phyloP scores from a whole-genome alignment of 2,888 invertebrate species.

The Sicus ferrugineus region DNA sequence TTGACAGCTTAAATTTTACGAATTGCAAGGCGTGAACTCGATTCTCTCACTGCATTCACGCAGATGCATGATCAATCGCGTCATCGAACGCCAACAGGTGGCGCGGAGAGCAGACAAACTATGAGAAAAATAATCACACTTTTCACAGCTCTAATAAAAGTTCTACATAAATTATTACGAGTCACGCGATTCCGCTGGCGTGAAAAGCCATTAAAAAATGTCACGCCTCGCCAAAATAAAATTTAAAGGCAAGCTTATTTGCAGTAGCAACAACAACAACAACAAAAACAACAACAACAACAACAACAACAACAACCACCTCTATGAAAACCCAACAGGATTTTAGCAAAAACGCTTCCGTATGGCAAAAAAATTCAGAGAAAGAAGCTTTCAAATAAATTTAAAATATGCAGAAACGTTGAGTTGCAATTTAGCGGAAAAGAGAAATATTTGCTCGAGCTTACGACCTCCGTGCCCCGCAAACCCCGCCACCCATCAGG shows the following conservation, averaged over 20 bases:
- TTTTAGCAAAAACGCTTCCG: conserved; percentile 15
- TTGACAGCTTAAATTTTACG: too few species aligned
- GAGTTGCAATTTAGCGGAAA: conserved; percentile 20
- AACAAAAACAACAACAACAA: neutral
- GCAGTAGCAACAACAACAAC: neutral
- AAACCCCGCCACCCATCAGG: neutral
- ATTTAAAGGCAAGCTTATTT: too few species aligned
- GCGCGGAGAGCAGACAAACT: too few species aligned
- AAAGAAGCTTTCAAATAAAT: conserved; percentile 14
- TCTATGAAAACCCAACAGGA: neutral
- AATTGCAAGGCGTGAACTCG: too few species aligned
- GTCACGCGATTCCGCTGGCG: too few species aligned
- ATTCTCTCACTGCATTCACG: too few species aligned
- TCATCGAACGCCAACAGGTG: too few species aligned
- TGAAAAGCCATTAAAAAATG: neutral
- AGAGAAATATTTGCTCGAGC: neutral
- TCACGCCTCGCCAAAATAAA: neutral
- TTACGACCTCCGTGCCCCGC: neutral
- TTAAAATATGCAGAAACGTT: conserved; percentile 20
- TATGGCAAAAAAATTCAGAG: neutral
- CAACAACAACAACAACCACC: neutral
- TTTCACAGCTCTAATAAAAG: too few species aligned
- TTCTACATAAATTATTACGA: too few species aligned
- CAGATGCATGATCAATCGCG: too few species aligned
- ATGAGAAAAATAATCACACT: too few species aligned